Base-by-base conservation (phyloP, 2,888 invertebrate genomes). In the Colletes collaris region DNA sequence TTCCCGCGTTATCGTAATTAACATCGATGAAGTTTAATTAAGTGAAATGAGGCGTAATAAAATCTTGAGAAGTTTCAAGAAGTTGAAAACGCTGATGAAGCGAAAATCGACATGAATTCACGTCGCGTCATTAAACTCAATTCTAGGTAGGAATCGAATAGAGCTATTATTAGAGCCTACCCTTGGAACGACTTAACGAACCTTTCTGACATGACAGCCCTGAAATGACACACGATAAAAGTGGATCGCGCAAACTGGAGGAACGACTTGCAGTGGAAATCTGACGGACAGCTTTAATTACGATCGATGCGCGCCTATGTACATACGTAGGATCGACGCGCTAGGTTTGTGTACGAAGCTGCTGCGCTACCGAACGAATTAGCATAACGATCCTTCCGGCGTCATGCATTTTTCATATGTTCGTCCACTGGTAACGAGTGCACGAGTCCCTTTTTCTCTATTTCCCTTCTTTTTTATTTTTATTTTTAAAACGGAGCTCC, bases 351-450 rank as follows among this genome's bases (percentile, higher is more conserved):
- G 71, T 65, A 72, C 75, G 73, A 79, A 81, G 72, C 49, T 68
- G 40, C 55, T 72, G 63, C 68, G 67, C 64, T 60, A 46, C 59
- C 60, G 60, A 62, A 67, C 27, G 67, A 75, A 86, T 86, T 86
- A 82, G 82, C 86, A 86, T 86, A 86, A 86, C 84, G 80, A 84
- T 86, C 76, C 84, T 86, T 77, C 76, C 80, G 74, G 78, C 82
- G 69, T 74, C 84, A 86, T 86, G 82, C 86, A 86, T 86, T 86
- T 86, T 86, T 86, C 86, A 86, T 86, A 79, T 40, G 72, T 60
- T 70, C 78, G 69, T 71, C 68, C 71, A 55, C n/a, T 49, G 64
- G 76, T 82, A 82, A 84, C 76, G 79, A 82, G 63, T 77, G 71
- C 63, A 58, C 74, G 73, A 76, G 65, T 71, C n/a, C 11, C 50